Percentiles rank a stretch among this genome's conserved stretches.
These are phyloP conservation scores for Neoseiulus cucumeris DNA, from an alignment of 1,140 invertebrate species.

Conservation along the genomic window DNA sequence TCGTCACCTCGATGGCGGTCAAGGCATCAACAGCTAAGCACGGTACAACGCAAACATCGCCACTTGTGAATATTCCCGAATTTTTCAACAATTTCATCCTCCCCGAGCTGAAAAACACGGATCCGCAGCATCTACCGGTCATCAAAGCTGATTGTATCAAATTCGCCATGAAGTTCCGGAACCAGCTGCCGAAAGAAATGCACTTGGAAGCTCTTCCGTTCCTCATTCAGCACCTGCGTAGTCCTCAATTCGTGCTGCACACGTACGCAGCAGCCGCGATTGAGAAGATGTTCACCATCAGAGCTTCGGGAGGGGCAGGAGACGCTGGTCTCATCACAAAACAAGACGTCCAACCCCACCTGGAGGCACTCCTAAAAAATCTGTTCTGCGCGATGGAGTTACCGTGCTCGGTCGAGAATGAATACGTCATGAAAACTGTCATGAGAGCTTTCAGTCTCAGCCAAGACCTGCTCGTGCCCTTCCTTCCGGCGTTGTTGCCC, in stretches of 20 bases:
- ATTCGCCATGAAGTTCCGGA: conserved; percentile 84
- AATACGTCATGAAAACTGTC: conserved; percentile 91
- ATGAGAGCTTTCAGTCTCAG: conserved; percentile 66
- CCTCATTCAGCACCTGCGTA: conserved; percentile 48
- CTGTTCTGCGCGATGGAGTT: conserved; percentile 50
- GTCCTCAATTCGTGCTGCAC: conserved; percentile 63
- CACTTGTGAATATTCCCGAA: conserved; percentile 64
- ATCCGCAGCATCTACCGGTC: conserved; percentile 58
- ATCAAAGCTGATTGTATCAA: conserved; percentile 88
- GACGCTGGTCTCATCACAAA: conserved; percentile 28
- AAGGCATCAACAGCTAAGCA: conserved; percentile 74
- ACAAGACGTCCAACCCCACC: conserved; percentile 25
- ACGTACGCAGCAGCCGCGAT: conserved; percentile 78
- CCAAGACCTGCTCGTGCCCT: conserved; percentile 58
- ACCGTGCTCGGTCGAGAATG: conserved; percentile 65
- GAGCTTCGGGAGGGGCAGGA: conserved; percentile 27
- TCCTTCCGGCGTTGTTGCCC: conserved; percentile 51
- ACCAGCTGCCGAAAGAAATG: conserved; percentile 55
- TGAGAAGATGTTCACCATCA: conserved; percentile 65
- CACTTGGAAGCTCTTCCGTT: conserved; percentile 50
- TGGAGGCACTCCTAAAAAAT: conserved; percentile 43
- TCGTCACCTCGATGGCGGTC: conserved; percentile 78
- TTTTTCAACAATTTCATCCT: conserved; percentile 67
- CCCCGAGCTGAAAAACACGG: conserved; percentile 45
- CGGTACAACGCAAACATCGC: conserved; percentile 71